A percentile compares a stretch with the other conserved stretches of the same genome.
Evolutionary conservation across 2,113 vertebrate species (phyloP).

Genomic region (Chinchilla lanigera): DNA sequence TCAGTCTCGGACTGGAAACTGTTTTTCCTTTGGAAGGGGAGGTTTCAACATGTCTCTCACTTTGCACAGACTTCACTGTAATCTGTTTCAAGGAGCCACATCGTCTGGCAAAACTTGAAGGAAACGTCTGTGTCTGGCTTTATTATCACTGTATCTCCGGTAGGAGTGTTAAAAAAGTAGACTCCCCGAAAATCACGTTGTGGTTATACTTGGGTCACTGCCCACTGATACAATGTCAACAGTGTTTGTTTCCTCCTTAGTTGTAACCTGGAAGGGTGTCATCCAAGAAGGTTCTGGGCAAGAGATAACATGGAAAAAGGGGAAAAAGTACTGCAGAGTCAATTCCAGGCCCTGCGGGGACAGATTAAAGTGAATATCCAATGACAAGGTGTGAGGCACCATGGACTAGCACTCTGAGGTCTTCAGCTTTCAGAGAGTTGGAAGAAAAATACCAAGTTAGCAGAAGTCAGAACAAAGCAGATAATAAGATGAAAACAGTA

Average conservation of each 20-base stretch:
- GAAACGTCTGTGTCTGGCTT: slow-evolving; percentile 75
- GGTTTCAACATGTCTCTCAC: slow-evolving; percentile 58
- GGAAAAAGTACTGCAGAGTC: slow-evolving; percentile 12
- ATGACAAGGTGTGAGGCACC: not conserved
- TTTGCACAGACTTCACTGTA: slow-evolving; percentile 72
- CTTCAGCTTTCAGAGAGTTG: slow-evolving; percentile 60
- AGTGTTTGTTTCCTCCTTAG: slow-evolving; percentile 60
- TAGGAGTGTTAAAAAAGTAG: slow-evolving; percentile 58
- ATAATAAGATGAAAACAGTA: slow-evolving; percentile 65
- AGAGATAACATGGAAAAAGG: not conserved
- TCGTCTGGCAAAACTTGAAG: slow-evolving; percentile 72
- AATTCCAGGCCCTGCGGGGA: slow-evolving; percentile 21
- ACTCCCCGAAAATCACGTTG: slow-evolving; percentile 67
- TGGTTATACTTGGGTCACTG: slow-evolving; percentile 71
- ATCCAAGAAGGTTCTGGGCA: slow-evolving; percentile 48
- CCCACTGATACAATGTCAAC: slow-evolving; percentile 69
- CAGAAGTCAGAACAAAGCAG: slow-evolving; percentile 66
- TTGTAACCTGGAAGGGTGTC: slow-evolving; percentile 53
- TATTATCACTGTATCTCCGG: slow-evolving; percentile 68
- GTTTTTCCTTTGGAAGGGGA: slow-evolving; percentile 64
- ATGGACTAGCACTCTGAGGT: not conserved
- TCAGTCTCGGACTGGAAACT: slow-evolving; percentile 67
- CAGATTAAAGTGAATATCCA: slow-evolving; percentile 55
- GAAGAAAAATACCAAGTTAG: slow-evolving; percentile 68
- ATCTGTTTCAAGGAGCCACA: slow-evolving; percentile 78